phyloP scores from a whole-genome alignment of 2,113 vertebrate genomes.

The Agelaius phoeniceus region DNA sequence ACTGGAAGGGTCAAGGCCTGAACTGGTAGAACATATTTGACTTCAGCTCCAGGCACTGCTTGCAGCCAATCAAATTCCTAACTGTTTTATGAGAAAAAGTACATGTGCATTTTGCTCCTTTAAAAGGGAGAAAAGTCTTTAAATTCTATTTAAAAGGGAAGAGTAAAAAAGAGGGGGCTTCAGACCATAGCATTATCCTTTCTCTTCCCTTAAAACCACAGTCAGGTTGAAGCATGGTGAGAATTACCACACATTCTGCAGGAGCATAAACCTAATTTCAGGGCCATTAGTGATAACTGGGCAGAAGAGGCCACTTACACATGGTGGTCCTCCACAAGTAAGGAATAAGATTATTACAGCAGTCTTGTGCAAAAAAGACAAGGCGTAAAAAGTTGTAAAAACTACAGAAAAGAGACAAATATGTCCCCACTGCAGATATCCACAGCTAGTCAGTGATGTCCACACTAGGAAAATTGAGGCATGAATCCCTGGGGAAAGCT shows the following conservation, averaged over 20 bases:
- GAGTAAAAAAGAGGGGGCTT: neutral
- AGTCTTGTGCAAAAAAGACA: neutral
- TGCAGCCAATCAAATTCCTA: neutral
- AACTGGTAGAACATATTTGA: neutral
- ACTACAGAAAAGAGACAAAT: neutral
- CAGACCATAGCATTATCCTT: neutral
- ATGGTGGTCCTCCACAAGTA: neutral
- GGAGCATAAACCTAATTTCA: neutral
- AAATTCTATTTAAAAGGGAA: neutral
- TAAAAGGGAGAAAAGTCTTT: neutral
- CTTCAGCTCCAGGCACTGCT: neutral
- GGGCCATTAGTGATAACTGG: neutral
- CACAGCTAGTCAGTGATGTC: neutral
- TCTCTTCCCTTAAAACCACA: neutral
- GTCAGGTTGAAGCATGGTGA: neutral
- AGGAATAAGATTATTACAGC: neutral
- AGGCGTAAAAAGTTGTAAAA: neutral
- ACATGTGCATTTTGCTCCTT: neutral
- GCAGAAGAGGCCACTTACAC: neutral
- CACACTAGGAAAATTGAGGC: rapidly evolving
- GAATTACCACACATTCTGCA: rapidly evolving
- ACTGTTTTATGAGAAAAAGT: neutral
- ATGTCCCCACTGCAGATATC: neutral
- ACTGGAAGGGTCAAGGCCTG: neutral
- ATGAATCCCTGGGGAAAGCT: neutral